phyloP scores from a whole-genome alignment of 2,888 invertebrate genomes.

The Nephrotoma flavescens region DNA sequence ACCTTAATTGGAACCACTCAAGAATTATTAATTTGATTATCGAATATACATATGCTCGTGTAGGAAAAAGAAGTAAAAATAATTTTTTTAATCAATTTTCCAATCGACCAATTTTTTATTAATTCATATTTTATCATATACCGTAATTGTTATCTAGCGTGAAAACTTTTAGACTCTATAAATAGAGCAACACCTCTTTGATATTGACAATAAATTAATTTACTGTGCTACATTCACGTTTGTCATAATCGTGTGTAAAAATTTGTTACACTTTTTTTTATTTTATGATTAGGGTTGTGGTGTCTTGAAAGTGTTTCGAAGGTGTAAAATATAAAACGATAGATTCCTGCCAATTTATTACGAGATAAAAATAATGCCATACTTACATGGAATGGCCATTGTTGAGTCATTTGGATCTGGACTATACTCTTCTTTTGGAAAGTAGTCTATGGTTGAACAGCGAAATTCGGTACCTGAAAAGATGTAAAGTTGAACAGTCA shows the following conservation, averaged over 20 bases:
- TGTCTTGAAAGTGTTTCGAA: too few species aligned
- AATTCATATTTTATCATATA: not conserved
- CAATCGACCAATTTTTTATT: not conserved
- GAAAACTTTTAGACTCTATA: not conserved
- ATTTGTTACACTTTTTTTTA: not conserved
- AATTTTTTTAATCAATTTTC: not conserved
- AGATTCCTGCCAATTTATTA: not conserved
- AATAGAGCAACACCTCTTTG: not conserved
- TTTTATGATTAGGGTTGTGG: too few species aligned
- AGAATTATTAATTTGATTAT: not conserved
- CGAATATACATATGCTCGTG: not conserved
- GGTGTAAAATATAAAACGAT: not conserved
- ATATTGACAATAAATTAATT: not conserved
- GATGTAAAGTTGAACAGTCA: not conserved
- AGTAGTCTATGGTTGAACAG: slow-evolving; percentile 77
- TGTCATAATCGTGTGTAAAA: not conserved
- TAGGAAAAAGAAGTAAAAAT: not conserved
- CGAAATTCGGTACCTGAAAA: slow-evolving; percentile 25
- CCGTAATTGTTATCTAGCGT: not conserved
- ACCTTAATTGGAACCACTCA: not conserved
- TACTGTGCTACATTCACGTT: not conserved
- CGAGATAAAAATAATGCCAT: not conserved
- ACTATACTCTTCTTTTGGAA: slow-evolving; percentile 70
- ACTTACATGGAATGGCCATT: slow-evolving; percentile 89
- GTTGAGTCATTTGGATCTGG: slow-evolving; percentile 82